Conservation (phyloP, 2,113 vertebrate genomes). For the Microcebus griseorufus region DNA sequence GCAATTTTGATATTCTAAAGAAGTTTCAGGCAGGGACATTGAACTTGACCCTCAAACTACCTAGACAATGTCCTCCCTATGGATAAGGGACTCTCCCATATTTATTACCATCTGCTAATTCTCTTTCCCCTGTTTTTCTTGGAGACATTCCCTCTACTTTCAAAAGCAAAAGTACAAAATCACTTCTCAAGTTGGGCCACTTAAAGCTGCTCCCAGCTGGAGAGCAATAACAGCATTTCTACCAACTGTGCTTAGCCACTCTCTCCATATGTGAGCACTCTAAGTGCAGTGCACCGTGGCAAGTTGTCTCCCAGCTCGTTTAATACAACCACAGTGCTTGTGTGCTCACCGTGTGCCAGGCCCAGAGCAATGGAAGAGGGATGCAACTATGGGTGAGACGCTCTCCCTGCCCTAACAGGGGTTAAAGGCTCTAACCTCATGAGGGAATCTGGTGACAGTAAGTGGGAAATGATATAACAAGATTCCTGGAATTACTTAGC, state of each 20-base stretch:
- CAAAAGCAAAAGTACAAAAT: not conserved
- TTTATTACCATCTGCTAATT: not conserved
- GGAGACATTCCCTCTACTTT: not conserved
- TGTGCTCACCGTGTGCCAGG: not conserved
- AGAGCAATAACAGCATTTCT: not conserved
- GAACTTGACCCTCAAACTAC: not conserved
- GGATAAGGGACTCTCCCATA: not conserved
- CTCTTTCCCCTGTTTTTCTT: not conserved
- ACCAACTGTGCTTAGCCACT: not conserved
- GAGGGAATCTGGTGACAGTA: not conserved
- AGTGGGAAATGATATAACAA: not conserved
- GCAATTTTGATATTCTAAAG: not conserved
- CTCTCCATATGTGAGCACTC: not conserved
- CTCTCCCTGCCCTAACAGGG: not conserved
- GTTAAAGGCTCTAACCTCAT: not conserved
- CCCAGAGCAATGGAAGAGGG: not conserved
- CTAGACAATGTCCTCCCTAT: not conserved
- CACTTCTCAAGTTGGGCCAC: not conserved
- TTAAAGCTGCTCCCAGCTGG: not conserved
- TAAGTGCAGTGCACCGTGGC: not conserved
- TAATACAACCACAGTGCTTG: not conserved
- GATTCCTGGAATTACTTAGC: not conserved
- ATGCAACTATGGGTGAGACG: not conserved
- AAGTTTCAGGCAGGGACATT: not conserved
- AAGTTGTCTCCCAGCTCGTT: not conserved